Evolutionary conservation across 2,797 vertebrate species (phyloP), one percentile per base, ranked within the genome.

Genomic region (Gobionotothen gibberifrons): DNA sequence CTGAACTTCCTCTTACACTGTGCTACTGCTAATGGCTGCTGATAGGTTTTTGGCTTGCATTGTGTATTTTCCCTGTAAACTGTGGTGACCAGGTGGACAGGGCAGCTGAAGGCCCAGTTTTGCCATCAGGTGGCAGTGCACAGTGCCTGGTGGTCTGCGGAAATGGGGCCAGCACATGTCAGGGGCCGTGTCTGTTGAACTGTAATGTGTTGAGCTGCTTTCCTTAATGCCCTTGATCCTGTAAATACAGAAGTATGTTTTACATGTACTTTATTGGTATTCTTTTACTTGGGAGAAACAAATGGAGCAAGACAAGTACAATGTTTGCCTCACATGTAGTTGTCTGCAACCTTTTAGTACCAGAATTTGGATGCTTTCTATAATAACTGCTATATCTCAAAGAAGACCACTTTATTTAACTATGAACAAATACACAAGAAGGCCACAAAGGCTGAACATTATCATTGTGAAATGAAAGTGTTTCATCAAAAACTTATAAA

Each of bases 51-150:
- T 89, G 90, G 88, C 89, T 69, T 47, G 14, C 7, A 9, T 5
- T 60, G 39, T 67, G 64, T 62, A 32, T 72, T 75, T 77, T 68
- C 74, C 66, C 49, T 68, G 57, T 66, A 80, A 56, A 79, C 85
- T 72, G 85, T 39, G 51, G 85, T 29, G 89, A 90, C 85, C 93
- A 93, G 90, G 90, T 89, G 85, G 89, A 74, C 65, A 21, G 44
- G 79, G 83, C 90, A 93, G 91, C 87, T 91, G 92, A 89, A 74
- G 59, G 69, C 67, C 54, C 82, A 67, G 55, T 72, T 87, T 82
- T 86, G 66, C 79, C 85, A 72, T 85, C 84, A 83, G 81, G 89
- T 78, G 73, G 85, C 76, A 39, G 67, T 40, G 59, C 77, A 62
- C 74, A 65, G 44, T 57, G 58, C 74, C 68, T 42, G 68, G 74